Base-by-base conservation (phyloP, 2,113 vertebrate species). In the Mionectes macconnelli region DNA sequence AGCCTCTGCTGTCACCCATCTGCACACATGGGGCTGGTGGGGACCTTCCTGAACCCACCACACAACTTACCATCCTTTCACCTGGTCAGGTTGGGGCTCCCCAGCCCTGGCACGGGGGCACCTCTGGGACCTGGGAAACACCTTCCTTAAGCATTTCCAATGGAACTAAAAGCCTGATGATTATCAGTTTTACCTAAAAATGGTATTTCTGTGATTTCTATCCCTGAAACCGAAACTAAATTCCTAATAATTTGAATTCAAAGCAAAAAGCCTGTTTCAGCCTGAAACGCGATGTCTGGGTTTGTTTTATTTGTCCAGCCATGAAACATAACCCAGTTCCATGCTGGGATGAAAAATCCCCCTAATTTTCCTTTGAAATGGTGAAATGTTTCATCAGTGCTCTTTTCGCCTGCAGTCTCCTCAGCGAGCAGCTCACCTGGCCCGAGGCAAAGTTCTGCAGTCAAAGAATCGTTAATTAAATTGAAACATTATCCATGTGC, bases 51-150 rank as follows among this genome's bases (percentile, higher is more conserved):
- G 47, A 67, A 50, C 37, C n/a, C 40, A 14, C 31, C 3, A 1
- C 62, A 63, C 42, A 35, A 22, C 14, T 35, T 28, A n/a, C 9
- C 12, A 8, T 23, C 59, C 81, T 50, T 39, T 37, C 35, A 42
- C 21, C 75, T 18, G 53, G 6, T 33, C 23, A 27, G 27, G 18
- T 30, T 89, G 59, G 35, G 42, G 56, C 16, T 53, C 49, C 37
- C 18, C 39, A 47, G 9, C 28, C 37, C 24, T 2, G 6, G 8
- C 31, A 52, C 13, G 0, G 2, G 17, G 23, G 4, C 33, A 31
- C 63, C 40, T 53, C 68, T 5, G 12, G 25, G 53, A 25, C 49
- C 49, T 24, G 27, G 66, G 59, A 84, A 87, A 60, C 40, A 57
- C 27, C 49, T 35, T 35, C 25, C 57, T 30, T 13, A 24, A 62